Percentiles rank a stretch among this genome's conserved stretches.
These are phyloP conservation scores for Triplophysa bombifrons DNA, from an alignment of 2,797 vertebrate genomes.

Conservation along the genomic window DNA sequence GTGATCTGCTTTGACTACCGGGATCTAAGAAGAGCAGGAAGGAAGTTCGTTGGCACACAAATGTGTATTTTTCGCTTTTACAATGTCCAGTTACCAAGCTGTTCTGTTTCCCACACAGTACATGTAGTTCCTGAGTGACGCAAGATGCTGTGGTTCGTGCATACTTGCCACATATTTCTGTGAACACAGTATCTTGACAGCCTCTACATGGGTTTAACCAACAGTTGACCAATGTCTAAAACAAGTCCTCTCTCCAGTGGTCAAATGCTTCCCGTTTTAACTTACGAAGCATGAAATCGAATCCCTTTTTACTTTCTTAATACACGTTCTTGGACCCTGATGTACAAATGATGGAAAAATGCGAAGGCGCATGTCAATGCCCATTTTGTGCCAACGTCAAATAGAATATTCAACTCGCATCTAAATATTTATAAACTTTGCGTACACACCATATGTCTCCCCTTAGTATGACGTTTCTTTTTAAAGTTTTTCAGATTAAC, in stretches of 20 bases:
- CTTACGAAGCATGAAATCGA: not conserved
- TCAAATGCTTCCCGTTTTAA: not conserved
- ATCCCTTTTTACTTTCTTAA: not conserved
- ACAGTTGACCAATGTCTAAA: conserved; percentile 5
- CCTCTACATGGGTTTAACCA: not conserved
- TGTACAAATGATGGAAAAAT: too few relatives aligned
- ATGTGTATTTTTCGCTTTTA: not conserved
- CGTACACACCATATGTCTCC: too few relatives aligned
- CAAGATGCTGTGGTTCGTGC: conserved; percentile 46
- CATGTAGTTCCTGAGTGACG: conserved; percentile 49
- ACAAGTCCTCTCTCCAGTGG: not conserved
- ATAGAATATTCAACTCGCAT: too few relatives aligned
- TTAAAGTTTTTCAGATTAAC: too few relatives aligned
- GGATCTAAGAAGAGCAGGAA: conserved; percentile 20
- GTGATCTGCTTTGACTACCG: not conserved
- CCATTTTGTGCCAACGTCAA: not conserved
- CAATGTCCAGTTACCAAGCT: conserved; percentile 23
- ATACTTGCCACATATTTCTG: conserved; percentile 28
- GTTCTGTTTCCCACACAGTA: conserved; percentile 23
- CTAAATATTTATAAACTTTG: too few relatives aligned
- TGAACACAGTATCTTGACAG: conserved; percentile 17
- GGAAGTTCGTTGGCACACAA: not conserved
- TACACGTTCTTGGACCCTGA: not conserved
- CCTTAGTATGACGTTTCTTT: too few relatives aligned
- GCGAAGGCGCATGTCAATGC: too few relatives aligned